Evolutionary conservation across 1,140 invertebrate species (phyloP).

Genomic region (Pseudomyrmex concolor): DNA sequence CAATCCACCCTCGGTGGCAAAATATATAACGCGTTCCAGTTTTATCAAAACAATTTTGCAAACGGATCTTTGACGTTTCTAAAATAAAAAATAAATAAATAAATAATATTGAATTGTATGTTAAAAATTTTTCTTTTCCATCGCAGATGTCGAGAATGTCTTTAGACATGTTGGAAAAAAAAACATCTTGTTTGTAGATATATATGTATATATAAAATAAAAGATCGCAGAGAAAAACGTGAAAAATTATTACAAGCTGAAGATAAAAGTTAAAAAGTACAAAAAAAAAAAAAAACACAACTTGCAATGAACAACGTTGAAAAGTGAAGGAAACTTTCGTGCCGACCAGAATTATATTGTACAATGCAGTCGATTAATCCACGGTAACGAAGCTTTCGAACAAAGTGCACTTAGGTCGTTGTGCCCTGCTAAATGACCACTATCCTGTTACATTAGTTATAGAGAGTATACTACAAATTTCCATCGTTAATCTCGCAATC

Average conservation of each 20-base stretch:
- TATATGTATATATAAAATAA: neutral
- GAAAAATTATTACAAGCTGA: neutral
- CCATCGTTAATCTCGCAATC: constrained; percentile 41
- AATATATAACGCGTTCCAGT: neutral
- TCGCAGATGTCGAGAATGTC: neutral
- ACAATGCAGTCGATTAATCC: constrained; percentile 51
- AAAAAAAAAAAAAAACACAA: neutral
- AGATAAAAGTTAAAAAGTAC: constrained; percentile 3
- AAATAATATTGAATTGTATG: constrained; percentile 3
- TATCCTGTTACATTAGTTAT: neutral
- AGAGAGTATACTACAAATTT: constrained; percentile 42
- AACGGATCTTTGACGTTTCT: neutral
- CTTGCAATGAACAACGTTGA: constrained; percentile 34
- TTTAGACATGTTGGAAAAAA: neutral
- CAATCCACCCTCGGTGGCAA: neutral
- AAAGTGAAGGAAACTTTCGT: constrained; percentile 28
- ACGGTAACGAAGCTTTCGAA: constrained; percentile 51
- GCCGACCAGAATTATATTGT: constrained; percentile 51
- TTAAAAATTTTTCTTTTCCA: neutral
- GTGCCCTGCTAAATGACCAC: constrained; percentile 43
- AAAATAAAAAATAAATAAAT: neutral
- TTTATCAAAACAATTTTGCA: constrained; percentile 4
- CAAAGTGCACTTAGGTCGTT: constrained; percentile 51
- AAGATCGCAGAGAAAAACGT: neutral
- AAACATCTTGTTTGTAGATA: neutral